Evolutionary conservation across 1,140 invertebrate genomes (phyloP).

Genomic region (Pogonognathellus flavescens): DNA sequence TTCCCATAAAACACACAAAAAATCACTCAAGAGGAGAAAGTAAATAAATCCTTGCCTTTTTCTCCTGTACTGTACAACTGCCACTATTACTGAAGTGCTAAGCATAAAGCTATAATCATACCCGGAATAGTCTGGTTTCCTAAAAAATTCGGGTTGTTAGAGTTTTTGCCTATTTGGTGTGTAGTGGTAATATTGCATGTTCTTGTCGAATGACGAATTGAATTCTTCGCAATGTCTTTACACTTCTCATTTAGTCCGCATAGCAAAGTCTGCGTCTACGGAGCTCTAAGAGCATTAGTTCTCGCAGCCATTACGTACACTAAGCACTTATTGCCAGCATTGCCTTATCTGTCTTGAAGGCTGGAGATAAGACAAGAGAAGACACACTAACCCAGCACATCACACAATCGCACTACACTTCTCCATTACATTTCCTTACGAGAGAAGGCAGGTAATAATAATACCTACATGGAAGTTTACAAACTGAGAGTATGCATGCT

Average conservation of each 20-base stretch:
- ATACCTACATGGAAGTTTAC: neutral
- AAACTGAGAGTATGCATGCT: neutral
- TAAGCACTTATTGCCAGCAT: neutral
- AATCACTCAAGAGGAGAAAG: constrained; percentile 11
- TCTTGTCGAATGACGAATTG: neutral
- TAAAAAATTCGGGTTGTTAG: constrained; percentile 12
- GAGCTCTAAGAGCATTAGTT: neutral
- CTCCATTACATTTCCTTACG: no score
- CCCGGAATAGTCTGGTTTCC: neutral
- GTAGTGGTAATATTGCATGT: neutral
- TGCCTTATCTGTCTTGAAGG: constrained; percentile 10
- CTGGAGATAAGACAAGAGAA: constrained; percentile 27
- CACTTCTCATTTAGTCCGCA: no score
- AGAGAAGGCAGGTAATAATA: neutral
- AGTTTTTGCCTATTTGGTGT: neutral
- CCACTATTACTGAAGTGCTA: no score
- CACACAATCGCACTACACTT: constrained; percentile 2
- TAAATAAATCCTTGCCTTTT: no score
- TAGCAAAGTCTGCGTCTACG: no score
- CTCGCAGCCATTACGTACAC: neutral
- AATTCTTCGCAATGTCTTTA: neutral
- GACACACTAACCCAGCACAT: constrained; percentile 19
- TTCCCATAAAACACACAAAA: constrained; percentile 8
- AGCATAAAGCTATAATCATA: neutral
- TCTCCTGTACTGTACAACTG: no score